These are phyloP conservation scores for Enteromius anoplus DNA, from an alignment of 2,797 vertebrate species.

Conservation along the genomic window DNA sequence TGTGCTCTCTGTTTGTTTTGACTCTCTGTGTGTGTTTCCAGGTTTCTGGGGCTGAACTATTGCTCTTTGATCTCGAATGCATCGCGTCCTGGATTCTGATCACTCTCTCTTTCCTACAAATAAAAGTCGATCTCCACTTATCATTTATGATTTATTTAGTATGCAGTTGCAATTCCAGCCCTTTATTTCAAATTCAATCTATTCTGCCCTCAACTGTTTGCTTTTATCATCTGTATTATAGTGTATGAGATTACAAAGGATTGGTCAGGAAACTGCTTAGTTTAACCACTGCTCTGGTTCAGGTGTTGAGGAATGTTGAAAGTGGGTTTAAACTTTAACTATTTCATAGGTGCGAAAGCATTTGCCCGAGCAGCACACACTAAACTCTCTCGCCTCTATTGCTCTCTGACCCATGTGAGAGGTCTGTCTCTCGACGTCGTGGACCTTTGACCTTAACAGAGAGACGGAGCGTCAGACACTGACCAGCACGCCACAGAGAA, in stretches of 20 bases:
- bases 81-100: conserved; percentile 72
- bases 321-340: conserved; percentile 76
- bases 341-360: conserved; percentile 62
- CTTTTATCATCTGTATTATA: not conserved
- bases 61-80: conserved; percentile 80
- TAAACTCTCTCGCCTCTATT: conserved; percentile 68
- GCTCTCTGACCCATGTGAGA: conserved; percentile 72
- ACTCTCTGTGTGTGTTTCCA: conserved; percentile 21
- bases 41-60: conserved; percentile 35
- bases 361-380: conserved; percentile 66
- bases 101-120: conserved; percentile 59
- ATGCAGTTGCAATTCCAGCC: not conserved
- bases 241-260: not conserved
- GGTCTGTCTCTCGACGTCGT: conserved; percentile 71
- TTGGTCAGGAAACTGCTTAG: not conserved
- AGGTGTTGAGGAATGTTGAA: conserved; percentile 72
- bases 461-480: conserved; percentile 75
- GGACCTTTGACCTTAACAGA: conserved; percentile 78
- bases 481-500: conserved; percentile 73
- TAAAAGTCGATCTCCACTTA: not conserved
- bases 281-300: conserved; percentile 33
- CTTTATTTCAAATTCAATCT: not conserved
- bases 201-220: not conserved
- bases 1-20: conserved; percentile 43
- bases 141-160: not conserved